These are phyloP conservation scores for Hydraecia micacea DNA, from an alignment of 2,888 invertebrate species.

Conservation along the genomic window DNA sequence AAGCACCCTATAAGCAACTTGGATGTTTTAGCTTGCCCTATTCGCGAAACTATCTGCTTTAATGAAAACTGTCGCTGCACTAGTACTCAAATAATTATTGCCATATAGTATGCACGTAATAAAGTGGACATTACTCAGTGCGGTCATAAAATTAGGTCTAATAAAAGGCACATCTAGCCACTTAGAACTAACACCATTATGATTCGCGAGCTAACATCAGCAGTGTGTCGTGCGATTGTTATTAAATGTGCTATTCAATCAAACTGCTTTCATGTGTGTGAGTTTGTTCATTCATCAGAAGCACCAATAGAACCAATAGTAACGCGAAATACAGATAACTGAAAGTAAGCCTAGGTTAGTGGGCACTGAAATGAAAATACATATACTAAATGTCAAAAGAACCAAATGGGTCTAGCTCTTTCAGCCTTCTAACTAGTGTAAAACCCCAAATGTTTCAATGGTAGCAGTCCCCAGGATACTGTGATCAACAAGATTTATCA, in stretches of 20 bases:
- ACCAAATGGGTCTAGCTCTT: too few species aligned
- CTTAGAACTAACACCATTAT: constrained; percentile 59
- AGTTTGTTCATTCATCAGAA: neutral
- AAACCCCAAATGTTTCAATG: neutral
- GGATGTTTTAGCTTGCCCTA: neutral
- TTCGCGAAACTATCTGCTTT: neutral
- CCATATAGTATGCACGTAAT: constrained; percentile 17
- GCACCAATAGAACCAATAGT: neutral
- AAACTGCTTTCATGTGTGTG: constrained; percentile 1
- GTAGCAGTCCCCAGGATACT: neutral
- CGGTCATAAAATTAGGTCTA: constrained; percentile 64
- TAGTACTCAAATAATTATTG: constrained; percentile 26
- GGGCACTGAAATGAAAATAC: neutral
- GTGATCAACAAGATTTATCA: neutral
- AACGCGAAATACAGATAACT: neutral
- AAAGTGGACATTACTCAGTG: constrained; percentile 50
- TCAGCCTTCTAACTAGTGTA: neutral
- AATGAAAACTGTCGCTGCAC: constrained; percentile 7
- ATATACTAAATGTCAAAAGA: neutral
- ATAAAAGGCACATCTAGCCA: constrained; percentile 67
- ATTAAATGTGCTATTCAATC: constrained; percentile 35
- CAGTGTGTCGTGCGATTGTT: constrained; percentile 28
- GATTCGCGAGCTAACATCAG: constrained; percentile 51
- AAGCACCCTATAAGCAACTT: too few species aligned
- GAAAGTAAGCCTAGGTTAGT: neutral